Conservation (phyloP, 2,113 vertebrate species). For the Paralichthys olivaceus region DNA sequence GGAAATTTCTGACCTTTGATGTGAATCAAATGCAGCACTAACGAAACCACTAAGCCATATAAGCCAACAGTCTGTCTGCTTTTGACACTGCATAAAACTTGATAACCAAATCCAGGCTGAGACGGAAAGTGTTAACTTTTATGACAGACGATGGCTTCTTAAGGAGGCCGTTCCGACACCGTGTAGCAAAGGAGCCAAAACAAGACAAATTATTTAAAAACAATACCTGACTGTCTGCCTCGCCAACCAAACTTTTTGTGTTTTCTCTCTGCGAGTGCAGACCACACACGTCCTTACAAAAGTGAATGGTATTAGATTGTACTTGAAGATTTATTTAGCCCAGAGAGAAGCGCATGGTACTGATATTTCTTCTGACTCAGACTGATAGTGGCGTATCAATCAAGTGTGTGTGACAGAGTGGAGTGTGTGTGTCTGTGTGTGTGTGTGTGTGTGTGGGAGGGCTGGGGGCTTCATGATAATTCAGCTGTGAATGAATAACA, state of each 20-base stretch:
- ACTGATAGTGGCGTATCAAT: constrained; percentile 51
- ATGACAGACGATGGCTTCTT: not conserved
- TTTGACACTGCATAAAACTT: not conserved
- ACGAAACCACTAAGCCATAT: not conserved
- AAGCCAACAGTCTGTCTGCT: not conserved
- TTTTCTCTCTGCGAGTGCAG: not conserved
- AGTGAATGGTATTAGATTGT: not conserved
- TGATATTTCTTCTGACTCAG: constrained; percentile 29
- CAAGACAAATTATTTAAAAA: not conserved
- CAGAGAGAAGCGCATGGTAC: not conserved
- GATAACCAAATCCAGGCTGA: not conserved
- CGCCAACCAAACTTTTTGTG: constrained; percentile 2
- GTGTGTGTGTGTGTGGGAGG: constrained; percentile 22
- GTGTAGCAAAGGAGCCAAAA: not conserved
- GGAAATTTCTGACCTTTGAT: not conserved
- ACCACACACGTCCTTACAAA: constrained; percentile 20
- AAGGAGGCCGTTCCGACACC: not conserved
- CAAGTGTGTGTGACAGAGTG: constrained; percentile 38
- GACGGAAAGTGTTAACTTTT: not conserved
- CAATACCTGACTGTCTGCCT: not conserved
- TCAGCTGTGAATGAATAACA: constrained; percentile 59
- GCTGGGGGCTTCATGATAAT: constrained; percentile 18
- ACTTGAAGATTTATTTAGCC: not conserved
- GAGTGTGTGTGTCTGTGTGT: constrained; percentile 34
- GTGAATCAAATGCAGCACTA: not conserved